These are phyloP conservation scores for Naso thynnoides DNA, from an alignment of 2,797 vertebrate genomes.

Conservation along the genomic window DNA sequence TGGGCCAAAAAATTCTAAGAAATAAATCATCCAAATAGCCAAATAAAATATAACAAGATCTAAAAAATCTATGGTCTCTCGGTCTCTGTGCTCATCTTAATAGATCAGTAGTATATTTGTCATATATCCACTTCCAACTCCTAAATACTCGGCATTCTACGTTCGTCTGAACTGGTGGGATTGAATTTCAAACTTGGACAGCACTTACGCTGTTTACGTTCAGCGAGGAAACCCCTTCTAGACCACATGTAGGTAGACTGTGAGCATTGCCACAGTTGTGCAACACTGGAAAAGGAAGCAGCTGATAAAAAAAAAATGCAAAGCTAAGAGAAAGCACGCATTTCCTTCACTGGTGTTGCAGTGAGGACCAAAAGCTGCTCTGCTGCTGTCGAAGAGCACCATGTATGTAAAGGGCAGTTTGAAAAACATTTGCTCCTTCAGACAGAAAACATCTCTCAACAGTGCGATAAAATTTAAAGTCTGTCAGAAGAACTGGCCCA, in stretches of 20 bases:
- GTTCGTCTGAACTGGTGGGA: conserved; percentile 1
- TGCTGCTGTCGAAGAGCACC: not conserved
- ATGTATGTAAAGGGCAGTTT: not conserved
- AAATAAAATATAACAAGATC: not conserved
- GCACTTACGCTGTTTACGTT: conserved; percentile 24
- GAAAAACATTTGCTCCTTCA: not conserved
- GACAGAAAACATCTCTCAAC: not conserved
- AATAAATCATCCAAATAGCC: not conserved
- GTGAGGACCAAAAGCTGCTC: not conserved
- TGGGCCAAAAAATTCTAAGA: not conserved
- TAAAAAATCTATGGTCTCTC: not conserved
- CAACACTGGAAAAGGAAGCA: conserved; percentile 58
- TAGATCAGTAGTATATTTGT: conserved; percentile 3
- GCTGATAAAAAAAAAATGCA: conserved; percentile 49
- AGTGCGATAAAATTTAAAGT: not conserved
- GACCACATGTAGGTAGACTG: conserved; percentile 7
- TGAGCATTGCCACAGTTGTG: conserved; percentile 17
- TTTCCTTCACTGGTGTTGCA: conserved; percentile 44
- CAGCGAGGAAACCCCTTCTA: conserved; percentile 1
- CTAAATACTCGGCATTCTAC: conserved; percentile 35
- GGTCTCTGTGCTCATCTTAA: conserved; percentile 7
- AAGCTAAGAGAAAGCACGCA: conserved; percentile 50
- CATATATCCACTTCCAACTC: conserved; percentile 30
- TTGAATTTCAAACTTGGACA: conserved; percentile 35
- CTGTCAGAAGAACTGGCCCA: not conserved